Evolutionary conservation across 2,888 invertebrate genomes (phyloP), one percentile per base, ranked within the genome.

Genomic region (Sepioteuthis lessoniana): DNA sequence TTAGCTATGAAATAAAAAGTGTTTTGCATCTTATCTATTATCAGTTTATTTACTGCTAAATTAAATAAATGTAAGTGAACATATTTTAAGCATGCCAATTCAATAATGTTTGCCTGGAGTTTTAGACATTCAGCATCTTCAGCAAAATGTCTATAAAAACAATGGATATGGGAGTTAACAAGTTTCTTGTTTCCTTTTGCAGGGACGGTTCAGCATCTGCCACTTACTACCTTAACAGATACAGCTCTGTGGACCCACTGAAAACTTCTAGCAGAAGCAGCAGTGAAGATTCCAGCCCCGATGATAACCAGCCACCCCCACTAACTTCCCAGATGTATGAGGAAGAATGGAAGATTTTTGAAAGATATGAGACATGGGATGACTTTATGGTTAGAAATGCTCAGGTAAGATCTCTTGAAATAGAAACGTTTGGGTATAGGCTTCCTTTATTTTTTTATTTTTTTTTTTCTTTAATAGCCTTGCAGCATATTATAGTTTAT

Each of bases 331-430:
- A 76, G 16, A 19, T 95, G 94, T 96, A 96, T 90, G 94, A 94
- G 16, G 96, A 97, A 93, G 96, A 96, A 94, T 97, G 97, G 97
- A 95, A 95, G 42, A 95, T 95, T 90, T 97, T 96, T 95, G 96
- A 96, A 93, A 95, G 96, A 90, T 95, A 95, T 42, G 95, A 96
- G 47, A 96, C 96, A 90, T 97, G 97, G 95, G 96, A 97, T 94
- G 97, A 97, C 95, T 97, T 96, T 95, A 95, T 96, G 93, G 96
- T 96, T 91, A 95, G 97, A 94, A 97, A 97, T 95, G 96, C 96
- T 94, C 97, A 97, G 96, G 97, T 97, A 93, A 93, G 94, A 13
- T 50, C 47, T n/a, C 19, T n/a, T n/a, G 31, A 90, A 91, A 42
- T 94, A 91, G 7, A 8, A 46, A 38, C 19, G 38, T n/a, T 35